phyloP scores from a whole-genome alignment of 1,140 invertebrate genomes.

The Drosophila erecta region DNA sequence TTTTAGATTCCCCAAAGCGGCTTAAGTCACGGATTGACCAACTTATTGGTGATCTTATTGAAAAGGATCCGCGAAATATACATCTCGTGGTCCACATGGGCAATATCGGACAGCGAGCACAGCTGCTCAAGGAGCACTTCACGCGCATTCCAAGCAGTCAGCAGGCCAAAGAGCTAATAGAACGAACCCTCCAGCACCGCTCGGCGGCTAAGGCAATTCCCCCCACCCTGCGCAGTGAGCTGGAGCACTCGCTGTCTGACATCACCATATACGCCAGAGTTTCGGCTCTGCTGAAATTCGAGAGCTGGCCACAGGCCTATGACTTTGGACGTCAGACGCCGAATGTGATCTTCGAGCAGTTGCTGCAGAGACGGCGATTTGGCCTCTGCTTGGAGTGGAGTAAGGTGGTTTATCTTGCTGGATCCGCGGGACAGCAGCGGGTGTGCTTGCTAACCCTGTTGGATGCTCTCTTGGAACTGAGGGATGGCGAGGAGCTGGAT shows the following conservation, averaged over 20 bases:
- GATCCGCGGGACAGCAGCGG: constrained; percentile 79
- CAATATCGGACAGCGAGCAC: constrained; percentile 70
- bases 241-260: constrained; percentile 84
- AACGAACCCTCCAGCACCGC: constrained; percentile 67
- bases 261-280: constrained; percentile 85
- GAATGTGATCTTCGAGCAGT: constrained; percentile 85
- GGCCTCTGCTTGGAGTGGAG: constrained; percentile 88
- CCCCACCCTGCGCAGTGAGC: constrained; percentile 46
- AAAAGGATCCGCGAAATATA: constrained; percentile 64
- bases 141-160: constrained; percentile 69
- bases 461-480: constrained; percentile 53
- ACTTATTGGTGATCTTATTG: constrained; percentile 51
- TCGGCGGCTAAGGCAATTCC: constrained; percentile 70
- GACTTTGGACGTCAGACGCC: constrained; percentile 85
- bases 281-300: constrained; percentile 80
- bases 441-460: constrained; percentile 59
- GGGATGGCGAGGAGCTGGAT: constrained; percentile 70
- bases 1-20: constrained; percentile 19
- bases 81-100: constrained; percentile 54
- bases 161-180: constrained; percentile 72
- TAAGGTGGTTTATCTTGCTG: constrained; percentile 84
- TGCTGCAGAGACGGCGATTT: constrained; percentile 85
- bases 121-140: constrained; percentile 82
- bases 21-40: constrained; percentile 33
- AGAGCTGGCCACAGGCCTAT: constrained; percentile 84